These are phyloP conservation scores for Thaleichthys pacificus DNA, from an alignment of 2,797 vertebrate species.

Conservation along the genomic window DNA sequence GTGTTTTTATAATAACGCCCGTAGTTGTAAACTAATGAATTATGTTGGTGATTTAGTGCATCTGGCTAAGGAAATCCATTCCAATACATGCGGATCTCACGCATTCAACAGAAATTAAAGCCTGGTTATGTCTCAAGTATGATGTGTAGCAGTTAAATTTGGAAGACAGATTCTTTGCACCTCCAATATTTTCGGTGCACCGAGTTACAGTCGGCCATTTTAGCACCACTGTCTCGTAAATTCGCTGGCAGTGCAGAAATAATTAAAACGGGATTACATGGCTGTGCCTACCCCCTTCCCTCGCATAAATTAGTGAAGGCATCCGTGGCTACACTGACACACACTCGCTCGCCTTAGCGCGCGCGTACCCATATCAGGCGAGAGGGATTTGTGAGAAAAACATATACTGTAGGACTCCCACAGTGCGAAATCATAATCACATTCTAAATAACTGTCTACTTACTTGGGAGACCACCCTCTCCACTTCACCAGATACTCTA, in stretches of 20 bases:
- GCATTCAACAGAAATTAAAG: slow-evolving; percentile 27
- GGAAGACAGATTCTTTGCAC: slow-evolving; percentile 3
- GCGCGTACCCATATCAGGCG: slow-evolving; percentile 27
- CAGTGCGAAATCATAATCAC: slow-evolving; percentile 9
- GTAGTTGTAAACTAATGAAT: neutral
- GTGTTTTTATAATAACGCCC: neutral
- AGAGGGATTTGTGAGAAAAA: neutral
- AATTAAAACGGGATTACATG: slow-evolving; percentile 80
- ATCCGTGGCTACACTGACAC: slow-evolving; percentile 73
- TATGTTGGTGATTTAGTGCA: neutral
- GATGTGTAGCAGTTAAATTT: slow-evolving; percentile 12
- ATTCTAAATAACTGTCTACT: slow-evolving; percentile 63
- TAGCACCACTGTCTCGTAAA: slow-evolving; percentile 74
- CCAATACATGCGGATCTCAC: slow-evolving; percentile 14
- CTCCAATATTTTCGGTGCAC: slow-evolving; percentile 35
- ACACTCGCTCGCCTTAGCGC: slow-evolving; percentile 43
- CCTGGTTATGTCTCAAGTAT: slow-evolving; percentile 7
- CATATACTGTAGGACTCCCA: slow-evolving; percentile 3
- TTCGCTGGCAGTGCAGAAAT: slow-evolving; percentile 76
- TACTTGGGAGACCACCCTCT: slow-evolving; percentile 96
- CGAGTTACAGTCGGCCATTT: slow-evolving; percentile 75
- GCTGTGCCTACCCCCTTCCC: slow-evolving; percentile 67
- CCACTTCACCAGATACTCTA: slow-evolving; percentile 98
- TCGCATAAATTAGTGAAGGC: slow-evolving; percentile 87
- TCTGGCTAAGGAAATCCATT: neutral